A percentile compares a stretch with the other conserved stretches of the same genome.
These are phyloP conservation scores for Sebastes steindachneri DNA, from an alignment of 2,797 vertebrate genomes.

Conservation along the genomic window DNA sequence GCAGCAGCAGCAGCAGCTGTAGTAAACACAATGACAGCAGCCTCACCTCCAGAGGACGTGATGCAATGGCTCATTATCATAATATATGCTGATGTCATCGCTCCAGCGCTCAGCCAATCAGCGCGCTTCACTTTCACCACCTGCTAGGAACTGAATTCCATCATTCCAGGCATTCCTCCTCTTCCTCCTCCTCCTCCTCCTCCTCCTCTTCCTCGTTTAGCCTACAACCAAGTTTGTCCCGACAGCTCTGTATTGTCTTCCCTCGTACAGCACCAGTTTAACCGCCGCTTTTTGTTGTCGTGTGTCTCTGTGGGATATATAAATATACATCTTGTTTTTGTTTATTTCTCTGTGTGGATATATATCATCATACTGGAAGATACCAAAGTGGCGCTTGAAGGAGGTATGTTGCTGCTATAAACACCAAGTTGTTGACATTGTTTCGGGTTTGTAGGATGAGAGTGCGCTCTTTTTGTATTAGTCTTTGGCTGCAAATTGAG, in stretches of 20 bases:
- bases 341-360: constrained; percentile 27
- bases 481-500: background rate
- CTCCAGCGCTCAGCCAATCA: constrained; percentile 81
- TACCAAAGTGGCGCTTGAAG: constrained; percentile 83
- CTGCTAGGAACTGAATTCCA: constrained; percentile 92
- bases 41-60: constrained; percentile 77
- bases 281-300: constrained; percentile 8
- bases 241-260: constrained; percentile 68
- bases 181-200: constrained; percentile 48
- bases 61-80: constrained; percentile 72
- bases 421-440: constrained; percentile 54
- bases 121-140: constrained; percentile 84
- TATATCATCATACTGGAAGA: constrained; percentile 52
- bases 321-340: background rate
- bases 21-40: constrained; percentile 35
- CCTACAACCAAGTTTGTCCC: constrained; percentile 69
- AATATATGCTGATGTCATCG: constrained; percentile 85
- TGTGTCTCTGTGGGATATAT: constrained; percentile 11
- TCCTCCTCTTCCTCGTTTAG: constrained; percentile 77
- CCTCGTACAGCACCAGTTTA: background rate
- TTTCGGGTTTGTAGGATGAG: constrained; percentile 22
- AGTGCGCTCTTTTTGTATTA: constrained; percentile 1
- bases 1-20: background rate
- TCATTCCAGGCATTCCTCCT: constrained; percentile 92
- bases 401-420: constrained; percentile 76